Conservation (phyloP, 2,797 vertebrate species). For the Sebastes minor region DNA sequence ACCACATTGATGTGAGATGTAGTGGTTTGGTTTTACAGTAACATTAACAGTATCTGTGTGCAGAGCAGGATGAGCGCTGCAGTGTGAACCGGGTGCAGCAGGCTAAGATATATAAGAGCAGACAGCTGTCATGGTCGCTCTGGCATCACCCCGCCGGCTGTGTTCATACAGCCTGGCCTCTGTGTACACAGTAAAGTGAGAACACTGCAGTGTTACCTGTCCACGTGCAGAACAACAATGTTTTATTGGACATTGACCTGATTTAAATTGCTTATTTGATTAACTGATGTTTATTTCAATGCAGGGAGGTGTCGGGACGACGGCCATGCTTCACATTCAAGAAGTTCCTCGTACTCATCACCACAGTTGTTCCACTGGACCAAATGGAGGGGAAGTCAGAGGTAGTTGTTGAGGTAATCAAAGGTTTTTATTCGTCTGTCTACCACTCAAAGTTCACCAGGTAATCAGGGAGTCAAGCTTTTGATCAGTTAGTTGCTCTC, state of each 20-base stretch:
- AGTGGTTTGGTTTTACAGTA: slow-evolving; percentile 2
- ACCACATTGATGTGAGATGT: not conserved
- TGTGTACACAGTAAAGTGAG: slow-evolving; percentile 9
- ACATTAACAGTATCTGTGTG: not conserved
- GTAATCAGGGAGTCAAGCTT: not conserved
- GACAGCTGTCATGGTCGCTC: slow-evolving; percentile 62
- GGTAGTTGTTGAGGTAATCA: not conserved
- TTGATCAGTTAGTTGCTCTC: not conserved
- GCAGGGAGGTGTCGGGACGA: not conserved
- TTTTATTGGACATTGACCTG: not conserved
- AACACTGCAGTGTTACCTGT: slow-evolving; percentile 26
- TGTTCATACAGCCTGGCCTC: slow-evolving; percentile 19
- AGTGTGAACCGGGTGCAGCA: slow-evolving; percentile 27
- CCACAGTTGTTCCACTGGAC: too few relatives aligned
- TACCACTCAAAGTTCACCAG: not conserved
- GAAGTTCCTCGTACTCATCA: not conserved
- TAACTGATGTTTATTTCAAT: not conserved
- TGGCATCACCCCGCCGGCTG: slow-evolving; percentile 18
- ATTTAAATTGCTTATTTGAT: not conserved
- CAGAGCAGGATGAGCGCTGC: slow-evolving; percentile 2
- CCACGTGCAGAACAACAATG: not conserved
- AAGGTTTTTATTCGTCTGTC: not conserved
- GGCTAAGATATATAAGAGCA: slow-evolving; percentile 36
- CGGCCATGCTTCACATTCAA: not conserved
- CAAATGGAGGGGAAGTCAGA: not conserved